Evolutionary conservation across 35 echinoderm and acorn worm genomes (phyloP).

Genomic region (Holothuria glaberrima): DNA sequence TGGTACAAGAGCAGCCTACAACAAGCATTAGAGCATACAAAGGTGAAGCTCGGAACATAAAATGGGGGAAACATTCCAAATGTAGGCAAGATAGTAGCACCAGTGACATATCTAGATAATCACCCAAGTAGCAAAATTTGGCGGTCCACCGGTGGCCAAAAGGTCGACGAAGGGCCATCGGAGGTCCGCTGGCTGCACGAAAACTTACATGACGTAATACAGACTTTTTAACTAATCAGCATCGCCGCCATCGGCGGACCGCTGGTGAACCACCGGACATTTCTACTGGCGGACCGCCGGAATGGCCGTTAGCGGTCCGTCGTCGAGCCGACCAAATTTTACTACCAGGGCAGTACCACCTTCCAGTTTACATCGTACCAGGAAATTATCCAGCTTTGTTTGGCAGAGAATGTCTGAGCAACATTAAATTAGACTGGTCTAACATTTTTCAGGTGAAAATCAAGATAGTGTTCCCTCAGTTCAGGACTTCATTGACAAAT

Average conservation of each 20-base stretch:
- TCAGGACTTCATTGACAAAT: background rate
- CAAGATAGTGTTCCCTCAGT: background rate
- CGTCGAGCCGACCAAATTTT: no score
- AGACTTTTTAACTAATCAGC: no score
- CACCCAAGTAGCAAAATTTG: no score
- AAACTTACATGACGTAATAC: no score
- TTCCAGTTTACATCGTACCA: slow-evolving; percentile 18
- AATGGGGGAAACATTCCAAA: background rate
- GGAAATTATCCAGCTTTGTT: slow-evolving; percentile 24
- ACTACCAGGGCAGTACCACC: no score
- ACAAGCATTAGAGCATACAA: background rate
- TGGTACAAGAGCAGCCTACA: background rate
- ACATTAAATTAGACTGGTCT: background rate
- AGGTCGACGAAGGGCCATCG: no score
- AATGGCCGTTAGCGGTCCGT: no score
- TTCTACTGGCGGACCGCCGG: no score
- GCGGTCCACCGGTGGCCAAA: no score
- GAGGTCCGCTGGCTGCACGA: no score
- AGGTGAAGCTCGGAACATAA: background rate
- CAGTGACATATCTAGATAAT: slow-evolving; percentile 15
- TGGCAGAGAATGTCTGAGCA: background rate
- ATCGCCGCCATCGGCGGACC: no score
- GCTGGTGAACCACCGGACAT: no score
- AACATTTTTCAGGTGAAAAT: background rate
- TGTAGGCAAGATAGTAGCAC: background rate